Conservation (phyloP, 2,113 vertebrate species). For the Panurus biarmicus region DNA sequence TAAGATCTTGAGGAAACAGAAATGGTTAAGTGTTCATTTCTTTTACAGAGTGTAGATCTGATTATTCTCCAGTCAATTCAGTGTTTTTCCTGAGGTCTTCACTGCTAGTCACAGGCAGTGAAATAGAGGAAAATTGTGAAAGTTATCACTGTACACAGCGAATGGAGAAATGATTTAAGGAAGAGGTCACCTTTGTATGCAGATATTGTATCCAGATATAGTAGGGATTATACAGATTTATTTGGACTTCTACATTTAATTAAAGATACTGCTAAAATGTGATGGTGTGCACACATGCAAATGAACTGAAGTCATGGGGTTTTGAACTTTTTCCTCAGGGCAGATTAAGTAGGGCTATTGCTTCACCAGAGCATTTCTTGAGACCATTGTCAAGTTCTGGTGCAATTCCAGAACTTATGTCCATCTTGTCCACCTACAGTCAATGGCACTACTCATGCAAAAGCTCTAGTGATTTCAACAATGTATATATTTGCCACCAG, state of each 20-base stretch:
- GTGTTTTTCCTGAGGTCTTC: neutral
- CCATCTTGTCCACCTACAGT: neutral
- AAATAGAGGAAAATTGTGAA: neutral
- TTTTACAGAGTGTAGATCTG: neutral
- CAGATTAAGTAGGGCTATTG: neutral
- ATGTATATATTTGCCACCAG: neutral
- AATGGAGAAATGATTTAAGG: neutral
- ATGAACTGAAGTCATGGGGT: rapidly evolving
- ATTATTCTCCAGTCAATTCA: neutral
- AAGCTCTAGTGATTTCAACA: neutral
- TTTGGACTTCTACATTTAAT: neutral
- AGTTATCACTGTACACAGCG: neutral
- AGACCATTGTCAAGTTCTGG: neutral
- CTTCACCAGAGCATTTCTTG: neutral
- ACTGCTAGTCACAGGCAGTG: neutral
- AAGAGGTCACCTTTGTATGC: neutral
- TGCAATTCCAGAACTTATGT: neutral
- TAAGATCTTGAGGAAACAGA: neutral
- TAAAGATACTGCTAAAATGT: neutral
- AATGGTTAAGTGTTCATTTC: neutral
- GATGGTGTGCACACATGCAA: neutral
- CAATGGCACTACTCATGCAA: neutral
- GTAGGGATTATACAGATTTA: neutral
- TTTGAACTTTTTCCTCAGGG: neutral
- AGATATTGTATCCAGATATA: neutral